These are phyloP conservation scores for Marisa cornuarietis DNA, from an alignment of 1,140 invertebrate species.

Conservation along the genomic window DNA sequence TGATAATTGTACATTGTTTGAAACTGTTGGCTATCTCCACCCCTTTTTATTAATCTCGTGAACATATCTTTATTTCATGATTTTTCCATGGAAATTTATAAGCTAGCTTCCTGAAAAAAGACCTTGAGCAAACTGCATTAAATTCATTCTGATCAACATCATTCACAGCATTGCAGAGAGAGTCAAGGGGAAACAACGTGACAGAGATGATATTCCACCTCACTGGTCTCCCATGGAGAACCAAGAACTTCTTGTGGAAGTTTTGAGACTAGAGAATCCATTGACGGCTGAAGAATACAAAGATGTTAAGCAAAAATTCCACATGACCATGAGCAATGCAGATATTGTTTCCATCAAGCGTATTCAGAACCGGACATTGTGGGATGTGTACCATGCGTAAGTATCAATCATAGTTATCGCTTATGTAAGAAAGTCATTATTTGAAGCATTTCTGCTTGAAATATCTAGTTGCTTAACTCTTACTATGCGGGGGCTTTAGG, in stretches of 20 bases:
- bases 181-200: not conserved
- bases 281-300: constrained; percentile 30
- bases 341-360: constrained; percentile 34
- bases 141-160: not conserved
- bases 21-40: no score
- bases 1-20: no score
- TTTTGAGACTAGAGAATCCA: not conserved
- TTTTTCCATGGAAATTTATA: no score
- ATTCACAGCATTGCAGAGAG: constrained; percentile 10
- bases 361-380: constrained; percentile 38
- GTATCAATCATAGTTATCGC: not conserved
- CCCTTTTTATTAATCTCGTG: no score
- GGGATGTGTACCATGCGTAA: constrained; percentile 41
- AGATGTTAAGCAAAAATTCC: constrained; percentile 34
- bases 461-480: no score
- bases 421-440: no score
- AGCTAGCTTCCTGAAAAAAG: no score
- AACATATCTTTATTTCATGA: no score
- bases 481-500: no score
- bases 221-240: constrained; percentile 33
- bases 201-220: constrained; percentile 26
- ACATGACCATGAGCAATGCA: constrained; percentile 32
- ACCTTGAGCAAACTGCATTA: no score
- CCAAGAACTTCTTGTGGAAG: constrained; percentile 13
- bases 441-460: not conserved